Evolutionary conservation across 1,140 invertebrate genomes (phyloP).

Genomic region (Drosophila lacertosa): DNA sequence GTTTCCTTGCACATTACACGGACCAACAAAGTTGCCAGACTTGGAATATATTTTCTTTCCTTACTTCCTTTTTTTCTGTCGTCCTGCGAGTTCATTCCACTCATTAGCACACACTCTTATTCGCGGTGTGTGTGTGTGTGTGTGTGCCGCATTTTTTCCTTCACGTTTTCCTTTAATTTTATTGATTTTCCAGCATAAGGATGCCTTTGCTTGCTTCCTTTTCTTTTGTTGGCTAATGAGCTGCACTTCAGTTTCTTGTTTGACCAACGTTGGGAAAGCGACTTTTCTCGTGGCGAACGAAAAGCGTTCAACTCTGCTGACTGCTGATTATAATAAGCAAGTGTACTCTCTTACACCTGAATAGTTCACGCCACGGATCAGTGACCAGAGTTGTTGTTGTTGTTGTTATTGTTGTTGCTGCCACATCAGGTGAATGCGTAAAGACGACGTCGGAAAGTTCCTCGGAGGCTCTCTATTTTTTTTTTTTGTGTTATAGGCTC

Average conservation of each 20-base stretch:
- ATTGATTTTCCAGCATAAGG: constrained; percentile 71
- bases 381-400: constrained; percentile 29
- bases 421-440: constrained; percentile 49
- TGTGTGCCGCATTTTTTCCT: constrained; percentile 6
- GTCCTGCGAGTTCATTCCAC: constrained; percentile 67
- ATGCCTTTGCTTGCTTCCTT: constrained; percentile 29
- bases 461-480: constrained; percentile 51
- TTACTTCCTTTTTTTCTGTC: no score
- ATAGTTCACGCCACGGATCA: constrained; percentile 80
- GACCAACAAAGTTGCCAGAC: constrained; percentile 32
- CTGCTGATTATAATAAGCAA: constrained; percentile 78
- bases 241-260: constrained; percentile 59
- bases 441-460: constrained; percentile 19
- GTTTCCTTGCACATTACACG: constrained; percentile 39
- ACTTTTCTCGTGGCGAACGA: no score
- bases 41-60: constrained; percentile 37
- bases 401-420: constrained; percentile 1
- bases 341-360: constrained; percentile 81
- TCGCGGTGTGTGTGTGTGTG: not conserved
- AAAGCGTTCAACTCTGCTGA: constrained; percentile 58
- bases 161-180: constrained; percentile 70
- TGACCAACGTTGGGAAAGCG: no score
- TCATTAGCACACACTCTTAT: constrained; percentile 62
- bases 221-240: constrained; percentile 63
- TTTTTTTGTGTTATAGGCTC: constrained; percentile 81